A percentile compares a stretch with the other conserved stretches of the same genome.
Conservation (phyloP, 2,797 vertebrate species). For the Orestias chungarensis region DNA sequence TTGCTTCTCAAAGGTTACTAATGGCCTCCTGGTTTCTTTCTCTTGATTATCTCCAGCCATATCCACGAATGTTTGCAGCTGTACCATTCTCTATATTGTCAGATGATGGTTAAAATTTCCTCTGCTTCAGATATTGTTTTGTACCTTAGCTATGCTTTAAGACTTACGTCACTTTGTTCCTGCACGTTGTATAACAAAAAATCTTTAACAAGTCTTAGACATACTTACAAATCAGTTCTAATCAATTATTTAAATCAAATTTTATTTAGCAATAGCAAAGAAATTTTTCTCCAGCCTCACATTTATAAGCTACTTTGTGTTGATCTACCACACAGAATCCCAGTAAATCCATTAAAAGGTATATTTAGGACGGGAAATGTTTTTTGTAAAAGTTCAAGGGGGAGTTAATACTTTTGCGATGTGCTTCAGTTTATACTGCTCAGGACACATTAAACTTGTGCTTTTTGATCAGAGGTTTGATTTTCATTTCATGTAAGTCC, state of each 20-base stretch:
- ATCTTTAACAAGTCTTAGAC: not conserved
- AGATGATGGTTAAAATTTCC: not conserved
- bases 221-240: not conserved
- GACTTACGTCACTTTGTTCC: not conserved
- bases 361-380: not conserved
- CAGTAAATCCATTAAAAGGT: not conserved
- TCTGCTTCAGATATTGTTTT: not conserved
- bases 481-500: conserved; percentile 51
- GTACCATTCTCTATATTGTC: not conserved
- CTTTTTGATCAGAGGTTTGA: conserved; percentile 58
- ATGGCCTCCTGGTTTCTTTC: not conserved
- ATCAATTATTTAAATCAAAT: not conserved
- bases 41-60: conserved; percentile 8
- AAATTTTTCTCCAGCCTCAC: not conserved
- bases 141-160: not conserved
- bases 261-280: not conserved
- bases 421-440: conserved; percentile 86
- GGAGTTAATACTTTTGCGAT: conserved; percentile 5
- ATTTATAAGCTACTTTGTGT: conserved; percentile 6
- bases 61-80: not conserved
- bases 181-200: not conserved
- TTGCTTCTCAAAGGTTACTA: not conserved
- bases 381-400: not conserved
- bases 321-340: conserved; percentile 2
- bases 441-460: conserved; percentile 84